Base-by-base conservation (phyloP, 2,113 vertebrate species). In the Campylomormyrus tamandua region DNA sequence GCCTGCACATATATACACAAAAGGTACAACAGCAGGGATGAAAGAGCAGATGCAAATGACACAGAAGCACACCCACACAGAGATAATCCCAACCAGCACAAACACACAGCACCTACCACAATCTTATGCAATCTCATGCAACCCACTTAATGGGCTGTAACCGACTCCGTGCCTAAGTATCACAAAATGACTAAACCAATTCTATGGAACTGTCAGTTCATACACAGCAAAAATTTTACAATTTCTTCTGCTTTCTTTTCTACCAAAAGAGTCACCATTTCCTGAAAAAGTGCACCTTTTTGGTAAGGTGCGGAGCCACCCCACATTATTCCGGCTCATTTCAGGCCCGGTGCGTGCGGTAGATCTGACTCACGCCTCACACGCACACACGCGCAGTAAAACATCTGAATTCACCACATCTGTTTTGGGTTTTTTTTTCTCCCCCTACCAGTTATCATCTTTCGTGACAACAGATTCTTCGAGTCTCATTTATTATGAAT, bases 1-100 rank as follows among this genome's bases (percentile, higher is more conserved):
- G 13, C 17, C 35, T 80, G 74, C 5, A 80, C 31, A 31, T 13
- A 13, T 3, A 70, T 13, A 70, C n/a, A 66, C n/a, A 70, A 5
- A 70, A 31, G 62, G n/a, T 70, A 70, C 9, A 27, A n/a, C n/a
- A 91, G 91, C 74, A 89, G 85, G 88, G 27, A 66, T 88, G 89
- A 91, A 89, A 91, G 85, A 39, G 84, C 87, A 74, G 89, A 77
- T 53, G 42, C 15, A 89, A 50, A 84, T 62, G 31, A 42, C 35
- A 52, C 88, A 52, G 19, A 21, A 17, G 17, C n/a, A 74, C n/a
- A 50, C 87, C 62, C 62, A 89, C 42, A 8, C 8, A 74, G n/a
- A 46, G 35, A 83, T 45, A 80, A 13, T 31, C 88, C 46, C 53
- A 42, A 9, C 1, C 88, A 80, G 48, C 45, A 39, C 66, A 80